Base-by-base conservation (phyloP, 2,888 invertebrate species). In the Idaea aversata region DNA sequence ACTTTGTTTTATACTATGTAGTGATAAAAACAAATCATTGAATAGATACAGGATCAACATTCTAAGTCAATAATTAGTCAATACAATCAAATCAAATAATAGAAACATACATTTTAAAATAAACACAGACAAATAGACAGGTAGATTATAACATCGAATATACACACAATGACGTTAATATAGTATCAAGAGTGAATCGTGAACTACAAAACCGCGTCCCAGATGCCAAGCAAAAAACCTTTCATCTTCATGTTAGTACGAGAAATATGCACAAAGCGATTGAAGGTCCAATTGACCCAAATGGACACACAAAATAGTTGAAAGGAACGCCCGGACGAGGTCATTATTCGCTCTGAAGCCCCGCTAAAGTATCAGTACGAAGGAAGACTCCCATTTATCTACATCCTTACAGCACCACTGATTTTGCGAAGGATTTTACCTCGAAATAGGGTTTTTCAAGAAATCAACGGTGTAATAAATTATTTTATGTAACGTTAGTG, bases 261-360 rank as follows among this genome's bases (percentile, higher is more conserved):
- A 80, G 83, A 85, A 88, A 86, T 87, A 88, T 88, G 88, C 87
- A 87, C 85, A 85, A 85, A 88, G 87, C 87, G 80, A 81, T 86
- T 83, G 81, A 82, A 86, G 86, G 84, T 84, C 86, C 91, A 88
- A 90, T 91, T 88, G 90, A 91, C 90, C 91, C 85, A 91, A 92
- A 92, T 91, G 90, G 88, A 84, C 88, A 87, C 85, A 88, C 88
- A 87, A 88, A 80, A 90, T 90, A 91, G 90, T 88, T 86, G 86
- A 90, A 90, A 88, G 83, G 85, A 83, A 80, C 81, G 80, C 81
- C 80, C 82, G 78, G 77, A 83, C 80, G 85, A 86, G 87, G 88
- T 90, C 91, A 88, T 91, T 91, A 91, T 88, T 90, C 88, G 90
- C 85, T 85, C 83, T 84, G 85, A 81, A 86, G 85, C 84, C 86